Evolutionary conservation across 2,797 vertebrate species (phyloP), one percentile per base, ranked within the genome.

Genomic region (Lacerta bilineata): DNA sequence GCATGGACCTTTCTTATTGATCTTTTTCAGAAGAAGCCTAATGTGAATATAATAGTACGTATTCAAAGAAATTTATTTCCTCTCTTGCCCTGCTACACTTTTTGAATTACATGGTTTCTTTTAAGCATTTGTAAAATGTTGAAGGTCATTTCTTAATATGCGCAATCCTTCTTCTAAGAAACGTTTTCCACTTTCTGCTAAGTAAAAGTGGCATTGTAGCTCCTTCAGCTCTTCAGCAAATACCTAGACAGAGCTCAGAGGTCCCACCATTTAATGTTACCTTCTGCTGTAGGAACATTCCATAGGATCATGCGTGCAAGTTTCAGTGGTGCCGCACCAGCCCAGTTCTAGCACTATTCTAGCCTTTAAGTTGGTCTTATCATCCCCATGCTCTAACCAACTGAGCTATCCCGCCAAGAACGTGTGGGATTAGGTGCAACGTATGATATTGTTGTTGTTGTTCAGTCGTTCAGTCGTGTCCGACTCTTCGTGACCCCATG

Each of bases 1-100:
- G 46, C 86, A 83, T 82, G 89, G 82, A 13, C 36, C 87, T 92
- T 91, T 8, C n/a, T 89, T 93, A 90, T 66, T 93, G 9, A 59
- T 92, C n/a, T 78, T 76, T 41, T 75, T 89, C 84, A 91, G 43
- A 39, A 74, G 84, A 50, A 36, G 4, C 64, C 15, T 83, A 18
- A 0, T 86, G 29, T 66, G 29, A 90, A 81, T 82, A 69, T 84
- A 93, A 69, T 7, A 80, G 20, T 69, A 39, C n/a, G 27, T 86
- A 91, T 61, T 90, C 69, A 93, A 88, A 18, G 41, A 87, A 20
- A 66, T 0, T 46, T 84, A 0, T 84, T 25, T 4, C 80, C 85
- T 64, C 7, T 72, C 46, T 84, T 90, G 77, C 59, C 20, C 78
- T 83, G 1, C 9, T 90, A 0, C 64, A 64, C 25, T 89, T 86